Evolutionary conservation across 2,888 invertebrate genomes (phyloP).

Genomic region (Thymelicus sylvestris): DNA sequence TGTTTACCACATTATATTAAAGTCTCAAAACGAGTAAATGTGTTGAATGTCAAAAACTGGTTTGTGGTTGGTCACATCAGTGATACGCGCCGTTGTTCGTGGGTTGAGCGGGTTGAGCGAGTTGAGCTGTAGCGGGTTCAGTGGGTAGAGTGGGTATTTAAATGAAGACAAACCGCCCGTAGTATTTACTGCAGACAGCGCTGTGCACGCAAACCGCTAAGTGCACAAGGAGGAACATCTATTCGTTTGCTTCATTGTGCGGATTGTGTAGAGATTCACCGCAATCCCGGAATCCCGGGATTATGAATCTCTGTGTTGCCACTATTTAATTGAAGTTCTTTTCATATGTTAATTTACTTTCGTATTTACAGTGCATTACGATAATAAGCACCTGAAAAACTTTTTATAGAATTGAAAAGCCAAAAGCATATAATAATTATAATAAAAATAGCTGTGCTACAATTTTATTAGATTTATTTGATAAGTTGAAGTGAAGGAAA

Average conservation of each 20-base stretch:
- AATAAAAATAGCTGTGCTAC: too few relatives aligned
- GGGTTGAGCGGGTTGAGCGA: neutral
- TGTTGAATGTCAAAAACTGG: conserved; percentile 16
- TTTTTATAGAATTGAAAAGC: too few relatives aligned
- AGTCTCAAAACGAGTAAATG: conserved; percentile 6
- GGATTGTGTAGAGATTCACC: conserved; percentile 30
- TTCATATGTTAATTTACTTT: too few relatives aligned
- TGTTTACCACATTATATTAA: neutral
- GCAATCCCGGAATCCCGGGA: conserved; percentile 35
- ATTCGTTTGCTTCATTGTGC: conserved; percentile 39
- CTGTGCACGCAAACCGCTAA: conserved; percentile 15
- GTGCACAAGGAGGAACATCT: conserved; percentile 33
- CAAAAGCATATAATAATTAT: too few relatives aligned
- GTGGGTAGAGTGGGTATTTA: neutral
- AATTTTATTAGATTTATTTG: too few relatives aligned
- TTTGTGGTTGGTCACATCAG: conserved; percentile 8
- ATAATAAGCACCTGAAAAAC: too few relatives aligned
- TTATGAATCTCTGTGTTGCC: neutral
- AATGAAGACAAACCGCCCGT: conserved; percentile 19
- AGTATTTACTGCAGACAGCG: conserved; percentile 11
- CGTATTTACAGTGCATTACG: too few relatives aligned
- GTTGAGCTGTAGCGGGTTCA: too few relatives aligned
- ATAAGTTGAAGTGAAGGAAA: too few relatives aligned
- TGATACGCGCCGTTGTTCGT: conserved; percentile 8
- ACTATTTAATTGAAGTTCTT: too few relatives aligned